These are phyloP conservation scores for Pherbina coryleti DNA, from an alignment of 2,888 invertebrate species.

Conservation along the genomic window DNA sequence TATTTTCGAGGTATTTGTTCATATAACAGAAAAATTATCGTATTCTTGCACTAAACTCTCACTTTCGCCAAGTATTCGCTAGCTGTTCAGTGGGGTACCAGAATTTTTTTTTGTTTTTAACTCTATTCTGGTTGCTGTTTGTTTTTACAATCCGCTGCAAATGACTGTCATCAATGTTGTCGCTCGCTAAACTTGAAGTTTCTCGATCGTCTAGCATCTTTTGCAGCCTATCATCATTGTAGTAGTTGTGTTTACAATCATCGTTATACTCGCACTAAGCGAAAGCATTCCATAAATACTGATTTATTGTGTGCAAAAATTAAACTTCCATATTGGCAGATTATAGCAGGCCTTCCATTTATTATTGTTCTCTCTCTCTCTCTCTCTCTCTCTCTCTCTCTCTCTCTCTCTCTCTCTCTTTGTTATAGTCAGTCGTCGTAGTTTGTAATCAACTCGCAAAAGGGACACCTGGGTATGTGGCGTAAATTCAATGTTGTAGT, in stretches of 20 bases:
- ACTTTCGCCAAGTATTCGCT: no score
- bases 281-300: constrained; percentile 12
- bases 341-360: neutral
- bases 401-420: neutral
- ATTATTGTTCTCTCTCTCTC: neutral
- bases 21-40: no score
- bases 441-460: neutral
- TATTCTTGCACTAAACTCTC: no score
- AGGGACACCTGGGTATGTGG: constrained; percentile 21
- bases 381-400: neutral
- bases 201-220: neutral
- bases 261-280: no score
- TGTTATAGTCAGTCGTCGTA: neutral
- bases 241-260: neutral
- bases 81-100: no score
- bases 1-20: no score
- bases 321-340: neutral
- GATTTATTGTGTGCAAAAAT: constrained; percentile 11
- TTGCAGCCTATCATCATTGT: neutral
- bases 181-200: neutral
- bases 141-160: constrained; percentile 8
- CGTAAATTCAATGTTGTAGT: neutral
- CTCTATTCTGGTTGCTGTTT: neutral
- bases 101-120: no score
- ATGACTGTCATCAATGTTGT: constrained; percentile 4